These are phyloP conservation scores for Phyllopteryx taeniolatus DNA, from an alignment of 2,113 vertebrate genomes.

Conservation along the genomic window DNA sequence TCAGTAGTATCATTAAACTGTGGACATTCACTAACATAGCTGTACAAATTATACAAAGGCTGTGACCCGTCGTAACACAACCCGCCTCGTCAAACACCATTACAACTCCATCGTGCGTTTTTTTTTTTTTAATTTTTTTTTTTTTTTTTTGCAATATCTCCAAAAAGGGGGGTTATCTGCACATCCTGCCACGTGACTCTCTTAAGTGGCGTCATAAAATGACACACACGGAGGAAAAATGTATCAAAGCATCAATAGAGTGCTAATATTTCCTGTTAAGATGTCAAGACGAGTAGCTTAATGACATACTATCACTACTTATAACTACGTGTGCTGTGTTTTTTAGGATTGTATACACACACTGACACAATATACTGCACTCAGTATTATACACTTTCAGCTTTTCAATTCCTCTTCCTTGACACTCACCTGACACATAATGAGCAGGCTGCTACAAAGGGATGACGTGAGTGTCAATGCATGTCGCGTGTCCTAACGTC, in stretches of 20 bases:
- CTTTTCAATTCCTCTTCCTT: constrained; percentile 13
- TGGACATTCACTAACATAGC: constrained; percentile 71
- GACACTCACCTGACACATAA: constrained; percentile 25
- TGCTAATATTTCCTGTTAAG: constrained; percentile 38
- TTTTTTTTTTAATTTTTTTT: neutral
- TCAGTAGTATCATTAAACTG: constrained; percentile 69
- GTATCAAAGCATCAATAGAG: constrained; percentile 30
- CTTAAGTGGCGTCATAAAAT: constrained; percentile 11
- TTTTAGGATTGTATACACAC: constrained; percentile 27
- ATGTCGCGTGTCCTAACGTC: constrained; percentile 25
- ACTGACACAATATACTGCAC: constrained; percentile 17
- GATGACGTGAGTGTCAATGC: constrained; percentile 33
- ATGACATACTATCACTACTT: constrained; percentile 22
- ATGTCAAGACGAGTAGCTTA: constrained; percentile 31
- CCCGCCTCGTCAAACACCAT: constrained; percentile 7
- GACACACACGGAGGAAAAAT: constrained; percentile 7
- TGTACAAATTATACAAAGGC: constrained; percentile 75
- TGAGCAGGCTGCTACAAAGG: constrained; percentile 50
- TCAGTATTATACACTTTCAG: neutral
- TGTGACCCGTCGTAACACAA: constrained; percentile 53
- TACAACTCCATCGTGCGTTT: neutral
- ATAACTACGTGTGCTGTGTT: constrained; percentile 37
- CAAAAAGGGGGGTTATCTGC: neutral
- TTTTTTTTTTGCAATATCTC: neutral
- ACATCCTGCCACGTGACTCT: constrained; percentile 39